Evolutionary conservation across 2,888 invertebrate genomes (phyloP), one percentile per base, ranked within the genome.

Genomic region (Drosophila paucipuncta): DNA sequence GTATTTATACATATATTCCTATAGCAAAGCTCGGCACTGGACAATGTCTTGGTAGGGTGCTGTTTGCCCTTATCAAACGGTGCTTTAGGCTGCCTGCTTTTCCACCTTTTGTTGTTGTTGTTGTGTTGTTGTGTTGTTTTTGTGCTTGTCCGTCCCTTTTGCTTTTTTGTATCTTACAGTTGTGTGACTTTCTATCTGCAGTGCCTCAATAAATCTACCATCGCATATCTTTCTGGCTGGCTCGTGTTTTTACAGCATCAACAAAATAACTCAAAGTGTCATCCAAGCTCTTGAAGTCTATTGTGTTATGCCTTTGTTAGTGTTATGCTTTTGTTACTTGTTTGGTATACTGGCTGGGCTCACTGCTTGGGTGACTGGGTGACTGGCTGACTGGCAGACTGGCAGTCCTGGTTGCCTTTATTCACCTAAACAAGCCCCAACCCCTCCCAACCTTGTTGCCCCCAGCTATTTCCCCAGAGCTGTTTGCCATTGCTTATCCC

Each of bases 181-280:
- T 67, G 52, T 53, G 66, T 61, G 43, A 30, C 35, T 72, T 78
- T 57, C 72, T 78, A 76, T 78, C 79, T 71, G 75, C 50, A 65
- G 71, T 76, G 73, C 80, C 74, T 58, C 82, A 73, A 85, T 85
- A 86, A 85, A 85, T 85, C 83, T 85, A 86, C 65, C 84, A 81
- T 74, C 79, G 82, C 82, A 86, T 84, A 82, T 82, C 86, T 82
- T 73, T 61, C 68, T 82, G 68, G 72, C 68, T 52, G 62, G 63
- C 64, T 72, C 64, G 73, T 83, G 80, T 78, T 85, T 85, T 83
- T 80, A 76, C 85, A 82, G 82, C 85, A 85, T 86, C 85, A 85
- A 84, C 85, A 85, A 84, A 85, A 85, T 85, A 85, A 85, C 86
- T 84, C 84, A 85, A 85, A 85, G 87, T 85, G 85, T 87, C 87